A percentile compares a stretch with the other conserved stretches of the same genome.
phyloP scores from a whole-genome alignment of 2,113 vertebrate species.

The Erythrocercus mccallii region DNA sequence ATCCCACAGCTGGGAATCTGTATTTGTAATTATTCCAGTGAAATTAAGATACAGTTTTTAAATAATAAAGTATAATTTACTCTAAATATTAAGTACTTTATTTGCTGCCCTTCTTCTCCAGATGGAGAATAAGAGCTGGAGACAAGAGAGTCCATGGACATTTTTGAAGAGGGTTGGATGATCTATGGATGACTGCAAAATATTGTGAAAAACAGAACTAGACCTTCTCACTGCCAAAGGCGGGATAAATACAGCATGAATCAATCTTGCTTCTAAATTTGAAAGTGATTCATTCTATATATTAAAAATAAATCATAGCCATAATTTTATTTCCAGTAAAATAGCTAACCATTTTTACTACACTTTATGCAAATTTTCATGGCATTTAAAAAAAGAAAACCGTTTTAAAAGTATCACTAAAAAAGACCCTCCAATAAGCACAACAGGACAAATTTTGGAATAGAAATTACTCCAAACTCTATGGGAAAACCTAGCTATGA shows the following conservation, averaged over 20 bases:
- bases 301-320: neutral
- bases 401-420: neutral
- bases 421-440: neutral
- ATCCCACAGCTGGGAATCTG: neutral
- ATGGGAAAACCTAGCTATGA: neutral
- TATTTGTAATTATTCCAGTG: neutral
- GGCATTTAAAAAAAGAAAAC: neutral
- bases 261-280: neutral
- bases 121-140: neutral
- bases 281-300: neutral
- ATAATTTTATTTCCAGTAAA: neutral
- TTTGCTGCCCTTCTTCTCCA: neutral
- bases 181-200: neutral
- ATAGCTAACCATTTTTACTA: neutral
- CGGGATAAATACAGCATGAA: neutral
- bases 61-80: neutral
- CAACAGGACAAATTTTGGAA: neutral
- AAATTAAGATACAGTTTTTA: neutral
- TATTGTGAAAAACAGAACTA: neutral
- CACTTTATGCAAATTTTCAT: neutral
- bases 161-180: neutral
- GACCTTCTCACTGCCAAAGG: neutral
- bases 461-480: neutral
- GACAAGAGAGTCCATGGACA: neutral
- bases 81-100: neutral